Percentiles rank a stretch among this genome's conserved stretches.
These are phyloP conservation scores for Triplophysa siluroides DNA, from an alignment of 2,113 vertebrate species.

Conservation along the genomic window DNA sequence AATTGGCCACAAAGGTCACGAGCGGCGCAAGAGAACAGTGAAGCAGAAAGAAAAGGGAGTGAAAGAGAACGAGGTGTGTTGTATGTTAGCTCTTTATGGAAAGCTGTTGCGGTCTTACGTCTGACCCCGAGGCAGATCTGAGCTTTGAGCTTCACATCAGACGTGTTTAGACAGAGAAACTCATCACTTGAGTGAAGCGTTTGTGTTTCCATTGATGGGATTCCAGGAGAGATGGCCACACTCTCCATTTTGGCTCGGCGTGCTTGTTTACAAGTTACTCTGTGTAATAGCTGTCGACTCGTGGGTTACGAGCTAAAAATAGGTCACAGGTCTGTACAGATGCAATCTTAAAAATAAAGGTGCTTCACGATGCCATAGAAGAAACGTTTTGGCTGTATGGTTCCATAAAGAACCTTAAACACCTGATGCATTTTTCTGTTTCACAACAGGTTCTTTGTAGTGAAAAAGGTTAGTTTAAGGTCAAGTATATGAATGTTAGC, in stretches of 20 bases:
- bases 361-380: too few species aligned
- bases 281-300: background rate
- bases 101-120: conserved; percentile 31
- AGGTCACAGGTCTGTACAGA: too few species aligned
- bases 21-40: background rate
- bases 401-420: too few species aligned
- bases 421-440: too few species aligned
- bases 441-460: too few species aligned
- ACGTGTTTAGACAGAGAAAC: conserved; percentile 40
- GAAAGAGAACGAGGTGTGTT: conserved; percentile 17
- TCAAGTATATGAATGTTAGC: too few species aligned
- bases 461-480: too few species aligned
- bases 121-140: conserved; percentile 28
- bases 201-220: background rate
- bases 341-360: too few species aligned
- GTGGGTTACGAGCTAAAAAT: too few species aligned
- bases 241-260: background rate
- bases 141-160: conserved; percentile 41
- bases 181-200: conserved; percentile 6
- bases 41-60: conserved; percentile 12
- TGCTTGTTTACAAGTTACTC: background rate
- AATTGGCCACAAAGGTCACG: background rate
- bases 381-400: too few species aligned
- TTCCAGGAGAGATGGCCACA: conserved; percentile 3
- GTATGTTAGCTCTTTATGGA: conserved; percentile 23